These are phyloP conservation scores for Drosophila littoralis DNA, from an alignment of 1,140 invertebrate species.

Conservation along the genomic window DNA sequence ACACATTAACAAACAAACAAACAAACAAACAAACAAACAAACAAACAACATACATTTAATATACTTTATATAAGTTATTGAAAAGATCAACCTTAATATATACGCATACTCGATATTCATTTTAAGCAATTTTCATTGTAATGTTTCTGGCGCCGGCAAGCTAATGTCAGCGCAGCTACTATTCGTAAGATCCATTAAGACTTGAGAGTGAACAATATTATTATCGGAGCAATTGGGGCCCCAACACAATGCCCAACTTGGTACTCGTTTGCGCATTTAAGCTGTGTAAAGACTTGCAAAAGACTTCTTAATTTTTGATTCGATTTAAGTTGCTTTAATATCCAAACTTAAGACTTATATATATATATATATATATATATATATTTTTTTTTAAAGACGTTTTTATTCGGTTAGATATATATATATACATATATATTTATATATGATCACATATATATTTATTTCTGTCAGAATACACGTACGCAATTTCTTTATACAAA, in stretches of 20 bases:
- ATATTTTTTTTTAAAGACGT: conserved; percentile 27
- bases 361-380: not conserved
- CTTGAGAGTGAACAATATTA: conserved; percentile 6
- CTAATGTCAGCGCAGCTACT: too few relatives aligned
- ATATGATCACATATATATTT: not conserved
- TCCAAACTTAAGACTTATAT: conserved; percentile 30
- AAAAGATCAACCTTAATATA: conserved; percentile 3
- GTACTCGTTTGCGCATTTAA: conserved; percentile 31
- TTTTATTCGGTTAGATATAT: conserved; percentile 13
- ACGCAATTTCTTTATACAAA: conserved; percentile 3
- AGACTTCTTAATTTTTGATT: conserved; percentile 25
- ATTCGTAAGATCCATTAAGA: conserved; percentile 8
- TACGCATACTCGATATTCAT: conserved; percentile 1
- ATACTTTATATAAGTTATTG: conserved; percentile 1
- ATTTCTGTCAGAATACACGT: not conserved
- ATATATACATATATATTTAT: not conserved
- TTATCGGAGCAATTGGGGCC: not conserved
- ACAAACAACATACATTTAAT: conserved; percentile 7
- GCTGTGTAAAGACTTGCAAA: conserved; percentile 43
- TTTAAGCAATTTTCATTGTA: conserved; percentile 10
- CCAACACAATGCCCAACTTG: not conserved
- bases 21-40: not conserved
- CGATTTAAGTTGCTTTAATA: conserved; percentile 28
- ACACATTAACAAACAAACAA: not conserved
- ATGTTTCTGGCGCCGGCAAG: not conserved